Percentiles rank a stretch among this genome's conserved stretches.
Conservation (phyloP, 1,140 invertebrate species). For the Drosophila carrolli region DNA sequence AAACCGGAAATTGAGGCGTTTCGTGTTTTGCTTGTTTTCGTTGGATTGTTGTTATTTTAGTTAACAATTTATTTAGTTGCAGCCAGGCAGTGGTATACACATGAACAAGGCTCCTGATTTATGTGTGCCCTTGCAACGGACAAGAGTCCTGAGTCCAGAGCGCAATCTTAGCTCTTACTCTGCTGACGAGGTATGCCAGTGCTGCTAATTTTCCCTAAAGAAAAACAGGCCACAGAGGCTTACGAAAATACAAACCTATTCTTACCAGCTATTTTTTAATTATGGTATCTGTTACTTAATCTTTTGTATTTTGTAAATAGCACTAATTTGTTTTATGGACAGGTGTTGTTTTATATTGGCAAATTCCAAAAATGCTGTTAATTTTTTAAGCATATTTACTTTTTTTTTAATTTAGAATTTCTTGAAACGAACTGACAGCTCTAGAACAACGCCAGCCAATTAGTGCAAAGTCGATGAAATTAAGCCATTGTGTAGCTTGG, state of each 20-base stretch:
- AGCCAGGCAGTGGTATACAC: slow-evolving; percentile 34
- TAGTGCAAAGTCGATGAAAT: slow-evolving; percentile 18
- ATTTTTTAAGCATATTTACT: no score
- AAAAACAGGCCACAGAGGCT: no score
- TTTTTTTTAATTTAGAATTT: no score
- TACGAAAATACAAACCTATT: no score
- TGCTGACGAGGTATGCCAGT: not conserved
- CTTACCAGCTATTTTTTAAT: not conserved
- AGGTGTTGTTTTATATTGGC: no score
- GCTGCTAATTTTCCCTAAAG: not conserved
- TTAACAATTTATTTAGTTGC: slow-evolving; percentile 83
- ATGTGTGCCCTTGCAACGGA: slow-evolving; percentile 57
- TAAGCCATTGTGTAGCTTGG: slow-evolving; percentile 22
- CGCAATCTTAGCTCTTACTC: slow-evolving; percentile 3
- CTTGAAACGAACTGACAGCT: slow-evolving; percentile 3
- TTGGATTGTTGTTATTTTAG: slow-evolving; percentile 82
- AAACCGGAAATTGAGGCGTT: slow-evolving; percentile 84
- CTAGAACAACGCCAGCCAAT: slow-evolving; percentile 21
- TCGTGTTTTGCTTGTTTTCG: slow-evolving; percentile 80
- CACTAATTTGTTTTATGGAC: no score
- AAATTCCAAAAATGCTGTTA: no score
- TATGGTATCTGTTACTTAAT: no score
- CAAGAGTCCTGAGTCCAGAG: slow-evolving; percentile 21
- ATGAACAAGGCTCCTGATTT: slow-evolving; percentile 48
- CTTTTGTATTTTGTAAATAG: no score